Conservation (phyloP, 1,140 invertebrate genomes). For the Araneus ventricosus region DNA sequence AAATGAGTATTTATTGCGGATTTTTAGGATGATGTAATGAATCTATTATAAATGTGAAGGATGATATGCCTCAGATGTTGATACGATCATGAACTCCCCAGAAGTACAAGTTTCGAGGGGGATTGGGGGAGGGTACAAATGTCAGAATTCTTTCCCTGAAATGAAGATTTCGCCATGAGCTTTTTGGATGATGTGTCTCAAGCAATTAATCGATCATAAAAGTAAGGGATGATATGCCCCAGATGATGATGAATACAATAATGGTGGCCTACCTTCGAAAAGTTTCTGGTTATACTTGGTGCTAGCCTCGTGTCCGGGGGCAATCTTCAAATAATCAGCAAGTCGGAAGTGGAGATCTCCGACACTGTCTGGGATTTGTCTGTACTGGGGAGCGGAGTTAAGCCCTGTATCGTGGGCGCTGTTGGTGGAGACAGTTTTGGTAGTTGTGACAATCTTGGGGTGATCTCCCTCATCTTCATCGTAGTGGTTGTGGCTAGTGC, state of each 20-base stretch:
- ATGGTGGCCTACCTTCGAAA: conserved; percentile 46
- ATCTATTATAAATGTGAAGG: too few relatives aligned
- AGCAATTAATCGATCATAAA: too few relatives aligned
- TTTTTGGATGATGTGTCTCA: too few relatives aligned
- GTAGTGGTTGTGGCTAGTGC: not conserved
- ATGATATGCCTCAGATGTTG: too few relatives aligned
- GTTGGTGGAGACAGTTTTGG: conserved; percentile 67
- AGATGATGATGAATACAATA: not conserved
- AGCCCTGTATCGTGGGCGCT: conserved; percentile 50
- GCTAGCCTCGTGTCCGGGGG: conserved; percentile 61
- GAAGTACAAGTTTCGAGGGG: too few relatives aligned
- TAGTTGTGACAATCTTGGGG: conserved; percentile 63
- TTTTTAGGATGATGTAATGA: too few relatives aligned
- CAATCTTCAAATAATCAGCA: conserved; percentile 63
- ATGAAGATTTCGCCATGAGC: too few relatives aligned
- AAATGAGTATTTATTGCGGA: too few relatives aligned
- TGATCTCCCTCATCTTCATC: conserved; percentile 18
- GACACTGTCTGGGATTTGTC: conserved; percentile 47
- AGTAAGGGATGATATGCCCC: too few relatives aligned
- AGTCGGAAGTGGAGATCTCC: conserved; percentile 66
- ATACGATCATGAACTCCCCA: too few relatives aligned
- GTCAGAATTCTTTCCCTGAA: too few relatives aligned
- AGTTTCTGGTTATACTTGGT: conserved; percentile 57
- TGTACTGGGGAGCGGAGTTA: not conserved
- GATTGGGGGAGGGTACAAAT: too few relatives aligned